These are phyloP conservation scores for Sebastes steindachneri DNA, from an alignment of 2,797 vertebrate genomes.

Conservation along the genomic window DNA sequence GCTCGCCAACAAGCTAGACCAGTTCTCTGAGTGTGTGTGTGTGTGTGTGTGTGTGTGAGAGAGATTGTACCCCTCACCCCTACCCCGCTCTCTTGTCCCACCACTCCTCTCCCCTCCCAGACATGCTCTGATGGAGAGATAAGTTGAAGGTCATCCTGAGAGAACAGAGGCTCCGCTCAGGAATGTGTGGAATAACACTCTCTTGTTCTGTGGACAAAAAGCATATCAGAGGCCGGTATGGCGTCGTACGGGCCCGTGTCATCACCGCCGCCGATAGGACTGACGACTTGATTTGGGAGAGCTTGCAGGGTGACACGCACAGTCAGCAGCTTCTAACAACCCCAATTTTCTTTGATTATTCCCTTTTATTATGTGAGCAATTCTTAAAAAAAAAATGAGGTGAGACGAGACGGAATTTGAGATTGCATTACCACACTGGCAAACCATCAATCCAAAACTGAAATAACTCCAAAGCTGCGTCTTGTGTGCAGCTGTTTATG, in stretches of 20 bases:
- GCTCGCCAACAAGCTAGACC: slow-evolving; percentile 47
- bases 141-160: slow-evolving; percentile 83
- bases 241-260: slow-evolving; percentile 67
- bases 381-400: background rate
- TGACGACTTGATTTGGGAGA: slow-evolving; percentile 42
- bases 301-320: background rate
- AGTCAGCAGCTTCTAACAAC: slow-evolving; percentile 32
- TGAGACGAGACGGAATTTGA: background rate
- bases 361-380: slow-evolving; percentile 16
- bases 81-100: slow-evolving; percentile 10
- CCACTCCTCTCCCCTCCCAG: slow-evolving; percentile 56
- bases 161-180: slow-evolving; percentile 79
- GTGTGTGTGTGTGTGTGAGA: background rate
- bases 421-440: slow-evolving; percentile 9
- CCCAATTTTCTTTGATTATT: slow-evolving; percentile 27
- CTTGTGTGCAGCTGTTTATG: slow-evolving; percentile 48
- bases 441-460: slow-evolving; percentile 21
- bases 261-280: slow-evolving; percentile 42
- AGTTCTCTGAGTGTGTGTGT: slow-evolving; percentile 33
- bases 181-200: slow-evolving; percentile 83
- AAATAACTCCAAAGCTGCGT: background rate
- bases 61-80: slow-evolving; percentile 20
- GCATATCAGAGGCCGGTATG: slow-evolving; percentile 63
- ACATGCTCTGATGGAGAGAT: slow-evolving; percentile 84
- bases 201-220: slow-evolving; percentile 71